Base-by-base conservation (phyloP, 2,797 vertebrate genomes). In the Anguilla megastoma region DNA sequence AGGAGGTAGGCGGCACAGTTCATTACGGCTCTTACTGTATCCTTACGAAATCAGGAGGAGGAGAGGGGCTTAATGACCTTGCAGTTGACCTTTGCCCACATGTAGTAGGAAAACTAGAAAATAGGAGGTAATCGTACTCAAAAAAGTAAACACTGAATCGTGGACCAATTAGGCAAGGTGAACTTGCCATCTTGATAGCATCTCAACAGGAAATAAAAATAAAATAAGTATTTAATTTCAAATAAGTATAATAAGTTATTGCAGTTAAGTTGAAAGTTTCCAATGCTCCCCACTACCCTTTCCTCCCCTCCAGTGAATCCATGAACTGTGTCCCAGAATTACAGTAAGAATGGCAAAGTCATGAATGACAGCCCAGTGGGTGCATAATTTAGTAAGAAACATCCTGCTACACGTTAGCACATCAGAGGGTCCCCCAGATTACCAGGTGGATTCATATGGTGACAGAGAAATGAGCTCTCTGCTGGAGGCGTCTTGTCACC, bases 1-100 rank as follows among this genome's bases (percentile, higher is more conserved):
- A 99, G 93, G 98, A 99, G 98, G 98, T 99, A 91, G 66, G 66
- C 9, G 4, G 66, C 18, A 3, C 18, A 21, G 18, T 21, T n/a
- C 18, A 69, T 69, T 69, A 3, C 21, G 2, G 63, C 1, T 21
- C 21, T 79, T 18, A 79, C 30, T 41, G 30, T 79, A 79, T 33
- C 74, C 16, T 6, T 33, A 33, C 36, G 14, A 33, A 79, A 30
- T n/a, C 66, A 71, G 66, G 24, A 79, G 74, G 30, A 36, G 74
- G 27, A 76, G 16, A 5, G 58, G 21, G 58, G 60, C 58, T 18
- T 16, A 60, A 60, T 50, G 50, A 50, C 50, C 50, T 50, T 56
- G 10, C 54, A 56, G 54, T 56, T 8, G 24, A 66, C 60, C 60
- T 6, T 66, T 60, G 58, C 56, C 9, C 56, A 21, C 56, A 58